Percentiles rank a stretch among this genome's conserved stretches.
These are phyloP conservation scores for Epinephelus awoara DNA, from an alignment of 2,797 vertebrate species.

Conservation along the genomic window DNA sequence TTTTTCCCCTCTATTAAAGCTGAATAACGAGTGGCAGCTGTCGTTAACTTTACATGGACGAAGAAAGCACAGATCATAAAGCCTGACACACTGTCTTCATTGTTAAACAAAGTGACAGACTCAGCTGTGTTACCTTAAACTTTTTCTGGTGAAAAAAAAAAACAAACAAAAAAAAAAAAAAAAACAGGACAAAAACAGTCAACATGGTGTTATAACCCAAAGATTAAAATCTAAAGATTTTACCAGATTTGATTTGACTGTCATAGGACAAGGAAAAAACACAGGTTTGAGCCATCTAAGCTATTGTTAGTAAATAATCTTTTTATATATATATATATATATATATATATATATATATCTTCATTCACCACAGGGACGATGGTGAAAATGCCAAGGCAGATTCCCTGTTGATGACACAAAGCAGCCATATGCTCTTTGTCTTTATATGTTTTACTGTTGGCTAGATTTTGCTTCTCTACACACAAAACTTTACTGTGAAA, in stretches of 20 bases:
- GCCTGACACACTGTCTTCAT: not conserved
- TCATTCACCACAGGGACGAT: constrained; percentile 4
- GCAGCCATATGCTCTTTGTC: constrained; percentile 32
- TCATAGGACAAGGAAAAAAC: not conserved
- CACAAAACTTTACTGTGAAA: constrained; percentile 8
- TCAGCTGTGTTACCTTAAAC: not conserved
- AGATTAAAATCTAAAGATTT: not conserved
- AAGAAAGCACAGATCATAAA: not conserved
- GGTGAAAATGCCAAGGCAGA: constrained; percentile 26
- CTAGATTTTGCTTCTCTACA: constrained; percentile 9
- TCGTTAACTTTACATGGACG: not conserved
- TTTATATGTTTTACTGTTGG: constrained; percentile 26
- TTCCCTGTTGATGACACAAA: constrained; percentile 24
- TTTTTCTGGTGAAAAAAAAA: not conserved
- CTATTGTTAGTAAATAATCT: not conserved
- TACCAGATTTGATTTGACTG: constrained; percentile 1
- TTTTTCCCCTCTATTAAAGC: not conserved
- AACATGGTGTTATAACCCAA: not conserved
- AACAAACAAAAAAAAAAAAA: no score
- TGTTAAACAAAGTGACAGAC: no score
- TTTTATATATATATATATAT: no score
- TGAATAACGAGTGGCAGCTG: not conserved
- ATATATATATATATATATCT: not conserved
- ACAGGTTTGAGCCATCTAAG: not conserved
- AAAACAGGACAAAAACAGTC: not conserved